A percentile compares a stretch with the other conserved stretches of the same genome.
Conservation (phyloP, 2,797 vertebrate species). For the Muscicapa comitata region DNA sequence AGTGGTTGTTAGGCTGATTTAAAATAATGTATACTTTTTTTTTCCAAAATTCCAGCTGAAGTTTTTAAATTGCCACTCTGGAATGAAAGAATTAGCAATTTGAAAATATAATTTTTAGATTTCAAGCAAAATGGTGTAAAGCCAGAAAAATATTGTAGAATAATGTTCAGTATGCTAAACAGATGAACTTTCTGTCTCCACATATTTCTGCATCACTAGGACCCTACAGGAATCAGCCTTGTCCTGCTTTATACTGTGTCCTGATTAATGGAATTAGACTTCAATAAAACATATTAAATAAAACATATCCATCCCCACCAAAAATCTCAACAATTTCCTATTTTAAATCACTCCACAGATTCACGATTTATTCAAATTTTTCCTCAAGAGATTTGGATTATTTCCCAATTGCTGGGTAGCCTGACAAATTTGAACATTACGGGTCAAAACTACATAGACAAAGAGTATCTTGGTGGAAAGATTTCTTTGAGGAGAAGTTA, state of each 20-base stretch:
- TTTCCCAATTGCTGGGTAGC: slow-evolving; percentile 20
- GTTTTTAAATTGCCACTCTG: not conserved
- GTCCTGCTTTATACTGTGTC: not conserved
- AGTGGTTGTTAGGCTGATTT: not conserved
- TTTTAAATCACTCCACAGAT: not conserved
- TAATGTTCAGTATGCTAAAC: not conserved
- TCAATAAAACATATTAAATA: not conserved
- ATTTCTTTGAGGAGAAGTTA: not conserved
- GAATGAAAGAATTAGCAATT: not conserved
- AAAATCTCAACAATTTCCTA: not conserved
- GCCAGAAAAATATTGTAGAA: not conserved
- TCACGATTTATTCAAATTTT: not conserved
- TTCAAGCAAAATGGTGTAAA: not conserved
- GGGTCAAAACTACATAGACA: not conserved
- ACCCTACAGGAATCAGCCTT: not conserved
- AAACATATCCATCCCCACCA: not conserved
- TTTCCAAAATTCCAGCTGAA: not conserved
- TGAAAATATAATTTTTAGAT: not conserved
- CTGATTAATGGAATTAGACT: not conserved
- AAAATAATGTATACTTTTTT: not conserved
- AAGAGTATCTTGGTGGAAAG: slow-evolving; percentile 4
- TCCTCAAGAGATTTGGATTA: not conserved
- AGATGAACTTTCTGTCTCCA: not conserved
- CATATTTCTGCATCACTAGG: not conserved
- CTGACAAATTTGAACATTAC: slow-evolving; percentile 45